These are phyloP conservation scores for Pocillopora meandrina DNA, from an alignment of 92 coral and sea anemone genomes.

Conservation along the genomic window DNA sequence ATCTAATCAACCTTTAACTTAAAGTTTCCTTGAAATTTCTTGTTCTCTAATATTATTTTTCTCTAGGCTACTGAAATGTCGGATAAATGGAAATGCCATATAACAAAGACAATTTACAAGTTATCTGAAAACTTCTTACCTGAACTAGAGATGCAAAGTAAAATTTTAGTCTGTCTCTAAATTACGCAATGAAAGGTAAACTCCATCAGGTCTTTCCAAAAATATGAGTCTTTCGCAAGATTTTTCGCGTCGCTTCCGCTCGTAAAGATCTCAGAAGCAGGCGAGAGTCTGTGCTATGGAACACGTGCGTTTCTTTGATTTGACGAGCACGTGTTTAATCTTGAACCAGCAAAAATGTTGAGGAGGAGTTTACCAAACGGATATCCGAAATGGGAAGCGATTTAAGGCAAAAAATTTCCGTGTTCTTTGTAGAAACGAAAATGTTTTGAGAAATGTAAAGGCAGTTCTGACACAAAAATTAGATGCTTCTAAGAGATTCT, in stretches of 20 bases:
- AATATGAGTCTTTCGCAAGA: neutral
- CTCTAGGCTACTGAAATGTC: neutral
- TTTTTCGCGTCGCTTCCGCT: neutral
- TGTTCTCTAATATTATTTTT: neutral
- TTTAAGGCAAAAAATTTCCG: neutral
- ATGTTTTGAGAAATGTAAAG: neutral
- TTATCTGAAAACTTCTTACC: neutral
- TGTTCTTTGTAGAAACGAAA: neutral
- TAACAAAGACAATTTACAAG: neutral
- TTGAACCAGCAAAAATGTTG: neutral
- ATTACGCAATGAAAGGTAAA: neutral
- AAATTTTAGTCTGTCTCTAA: neutral
- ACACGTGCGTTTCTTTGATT: constrained; percentile 44
- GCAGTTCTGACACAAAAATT: neutral
- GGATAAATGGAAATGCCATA: neutral
- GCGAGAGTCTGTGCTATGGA: neutral
- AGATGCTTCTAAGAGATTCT: neutral
- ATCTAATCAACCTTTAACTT: neutral
- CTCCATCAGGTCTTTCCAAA: neutral
- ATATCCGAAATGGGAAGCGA: neutral
- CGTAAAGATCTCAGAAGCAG: neutral
- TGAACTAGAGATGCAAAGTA: neutral
- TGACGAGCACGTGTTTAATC: constrained; percentile 44
- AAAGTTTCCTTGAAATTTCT: neutral
- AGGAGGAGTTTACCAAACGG: constrained; percentile 16